Evolutionary conservation across 1,140 invertebrate genomes (phyloP), one percentile per base, ranked within the genome.

Genomic region (Drosophila bocki): DNA sequence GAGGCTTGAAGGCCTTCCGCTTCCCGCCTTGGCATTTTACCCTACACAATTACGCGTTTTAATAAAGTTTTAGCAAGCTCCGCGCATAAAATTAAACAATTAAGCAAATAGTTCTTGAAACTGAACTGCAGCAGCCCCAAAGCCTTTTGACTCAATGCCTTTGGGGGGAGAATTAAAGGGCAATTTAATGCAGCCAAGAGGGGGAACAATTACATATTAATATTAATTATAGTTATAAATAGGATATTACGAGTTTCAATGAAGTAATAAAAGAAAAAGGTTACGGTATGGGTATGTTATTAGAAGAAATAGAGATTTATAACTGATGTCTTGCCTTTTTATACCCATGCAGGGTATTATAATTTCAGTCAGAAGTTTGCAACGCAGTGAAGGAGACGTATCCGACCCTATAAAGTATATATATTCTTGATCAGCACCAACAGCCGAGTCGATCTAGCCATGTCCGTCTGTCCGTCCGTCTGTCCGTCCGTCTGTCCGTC

Each of bases 1-100:
- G 42, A 59, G 50, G 39, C 74, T 37, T 8, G 13, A 42, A 42
- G 56, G 22, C 32, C 37, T 42, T 53, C 47, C 51, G 22, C 17
- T 51, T 64, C 11, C 29, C n/a, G 53, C 19, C 51, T 54, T 15
- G 1, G n/a, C 12, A 9, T 37, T 37, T 15, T 0, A 3, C 37
- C 51, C n/a, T 19, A 35, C 15, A 51, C 51, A 75, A 64, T 75
- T 64, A 39, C 60, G 70, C 57, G 51, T 53, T 70, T 79, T 64
- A 65, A 76, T 82, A 64, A 79, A 86, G 63, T 63, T 80, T 61
- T 39, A 51, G 41, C 54, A 11, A 74, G 45, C 57, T 58, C 54
- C 19, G 41, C n/a, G 81, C 50, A 78, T 81, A 70, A 88, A 82
- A 72, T 77, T 62, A 69, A 77, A 65, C 47, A 87, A 76, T 87